A percentile compares a stretch with the other conserved stretches of the same genome.
These are phyloP conservation scores for Lacanobia oleracea DNA, from an alignment of 2,888 invertebrate species.

Conservation along the genomic window DNA sequence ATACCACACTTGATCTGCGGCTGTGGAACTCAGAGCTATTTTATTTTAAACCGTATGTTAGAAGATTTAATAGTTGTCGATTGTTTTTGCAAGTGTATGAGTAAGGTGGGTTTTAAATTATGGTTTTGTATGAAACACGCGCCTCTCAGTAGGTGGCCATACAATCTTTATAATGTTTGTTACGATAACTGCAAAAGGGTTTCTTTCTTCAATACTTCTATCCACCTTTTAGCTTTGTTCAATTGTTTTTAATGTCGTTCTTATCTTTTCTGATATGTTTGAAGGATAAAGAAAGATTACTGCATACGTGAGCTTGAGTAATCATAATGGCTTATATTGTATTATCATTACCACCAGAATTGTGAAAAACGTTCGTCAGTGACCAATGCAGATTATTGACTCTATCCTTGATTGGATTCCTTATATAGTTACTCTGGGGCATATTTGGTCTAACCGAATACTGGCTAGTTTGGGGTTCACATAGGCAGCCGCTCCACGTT, in stretches of 20 bases:
- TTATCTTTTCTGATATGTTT: conserved; percentile 48
- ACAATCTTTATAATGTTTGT: conserved; percentile 37
- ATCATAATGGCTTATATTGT: conserved; percentile 33
- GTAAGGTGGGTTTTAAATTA: background rate
- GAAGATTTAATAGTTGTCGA: background rate
- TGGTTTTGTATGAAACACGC: conserved; percentile 52
- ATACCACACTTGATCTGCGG: background rate
- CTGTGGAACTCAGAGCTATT: background rate
- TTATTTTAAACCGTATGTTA: conserved; percentile 4
- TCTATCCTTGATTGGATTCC: background rate
- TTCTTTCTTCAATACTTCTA: conserved; percentile 15
- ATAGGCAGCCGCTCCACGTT: background rate
- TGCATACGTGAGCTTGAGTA: conserved; percentile 46
- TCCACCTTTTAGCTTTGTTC: conserved; percentile 10
- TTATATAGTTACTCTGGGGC: too few relatives aligned
- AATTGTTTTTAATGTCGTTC: conserved; percentile 33
- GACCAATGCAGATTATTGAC: background rate
- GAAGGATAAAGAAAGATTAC: conserved; percentile 46
- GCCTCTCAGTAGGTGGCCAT: conserved; percentile 59
- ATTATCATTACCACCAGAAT: conserved; percentile 5
- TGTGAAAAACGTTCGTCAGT: background rate
- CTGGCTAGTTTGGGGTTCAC: background rate
- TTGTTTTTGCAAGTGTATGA: background rate
- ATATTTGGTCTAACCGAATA: background rate
- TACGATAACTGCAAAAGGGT: conserved; percentile 31